Evolutionary conservation across 2,888 invertebrate species (phyloP).

Genomic region (Lasiommata megera): DNA sequence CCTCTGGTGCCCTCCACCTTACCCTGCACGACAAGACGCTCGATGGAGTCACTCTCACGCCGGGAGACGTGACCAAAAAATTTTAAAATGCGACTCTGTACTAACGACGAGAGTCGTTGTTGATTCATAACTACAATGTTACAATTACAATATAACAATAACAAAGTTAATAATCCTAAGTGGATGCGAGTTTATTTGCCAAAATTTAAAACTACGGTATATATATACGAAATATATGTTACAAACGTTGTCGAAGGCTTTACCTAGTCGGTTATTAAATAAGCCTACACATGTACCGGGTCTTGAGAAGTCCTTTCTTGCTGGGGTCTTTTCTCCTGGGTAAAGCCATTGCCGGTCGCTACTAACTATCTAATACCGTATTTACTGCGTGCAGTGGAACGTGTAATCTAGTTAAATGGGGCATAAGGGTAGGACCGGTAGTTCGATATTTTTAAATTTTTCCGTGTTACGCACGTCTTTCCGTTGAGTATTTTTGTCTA

Average conservation of each 20-base stretch:
- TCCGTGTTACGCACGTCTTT: background rate
- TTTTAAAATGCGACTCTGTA: too few species aligned
- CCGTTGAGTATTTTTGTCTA: background rate
- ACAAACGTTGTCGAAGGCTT: background rate
- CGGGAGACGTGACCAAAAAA: too few species aligned
- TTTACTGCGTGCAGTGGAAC: constrained; percentile 11
- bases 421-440: constrained; percentile 2
- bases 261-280: background rate
- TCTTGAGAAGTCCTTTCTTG: background rate
- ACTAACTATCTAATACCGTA: constrained; percentile 14
- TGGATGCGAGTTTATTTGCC: too few species aligned
- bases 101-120: too few species aligned
- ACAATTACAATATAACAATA: too few species aligned
- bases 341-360: background rate
- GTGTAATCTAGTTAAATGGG: constrained; percentile 15
- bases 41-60: too few species aligned
- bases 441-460: constrained; percentile 10
- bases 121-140: too few species aligned
- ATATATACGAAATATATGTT: background rate
- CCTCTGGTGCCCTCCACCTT: too few species aligned
- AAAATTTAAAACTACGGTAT: too few species aligned
- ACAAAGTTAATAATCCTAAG: too few species aligned
- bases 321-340: constrained; percentile 4
- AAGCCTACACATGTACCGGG: background rate
- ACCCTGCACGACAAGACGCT: too few species aligned